Evolutionary conservation across 2,888 invertebrate genomes (phyloP).

Genomic region (Melipona bicolor): DNA sequence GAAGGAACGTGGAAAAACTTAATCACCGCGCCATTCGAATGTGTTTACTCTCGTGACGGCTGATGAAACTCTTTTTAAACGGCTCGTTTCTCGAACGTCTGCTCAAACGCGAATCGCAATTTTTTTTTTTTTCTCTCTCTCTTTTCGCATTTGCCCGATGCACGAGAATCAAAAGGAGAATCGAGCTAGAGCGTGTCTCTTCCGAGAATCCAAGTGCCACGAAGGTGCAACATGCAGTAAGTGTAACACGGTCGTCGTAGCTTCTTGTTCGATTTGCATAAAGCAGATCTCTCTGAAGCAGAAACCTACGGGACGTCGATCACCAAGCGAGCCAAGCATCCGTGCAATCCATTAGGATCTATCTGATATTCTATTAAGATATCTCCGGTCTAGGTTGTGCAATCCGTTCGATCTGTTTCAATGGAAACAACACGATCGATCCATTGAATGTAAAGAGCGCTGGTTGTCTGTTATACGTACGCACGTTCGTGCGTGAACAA

Average conservation of each 20-base stretch:
- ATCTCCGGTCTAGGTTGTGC: slow-evolving; percentile 3
- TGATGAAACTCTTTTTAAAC: slow-evolving; percentile 8
- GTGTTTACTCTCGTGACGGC: slow-evolving; percentile 8
- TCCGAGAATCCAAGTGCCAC: slow-evolving; percentile 41
- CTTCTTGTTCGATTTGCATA: slow-evolving; percentile 52
- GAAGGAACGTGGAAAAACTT: neutral
- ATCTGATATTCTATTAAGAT: slow-evolving; percentile 66
- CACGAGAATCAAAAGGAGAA: neutral
- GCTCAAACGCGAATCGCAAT: slow-evolving; percentile 12
- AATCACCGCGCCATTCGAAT: neutral
- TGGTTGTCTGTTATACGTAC: too few relatives aligned
- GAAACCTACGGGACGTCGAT: slow-evolving; percentile 51
- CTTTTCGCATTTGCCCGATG: too few relatives aligned
- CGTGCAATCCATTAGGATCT: slow-evolving; percentile 59
- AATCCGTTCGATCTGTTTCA: neutral
- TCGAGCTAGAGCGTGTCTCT: slow-evolving; percentile 14
- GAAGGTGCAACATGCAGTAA: slow-evolving; percentile 42
- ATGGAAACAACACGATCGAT: slow-evolving; percentile 8
- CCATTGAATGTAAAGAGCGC: neutral
- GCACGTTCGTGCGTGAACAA: neutral
- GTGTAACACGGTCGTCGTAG: slow-evolving; percentile 32
- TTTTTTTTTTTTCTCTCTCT: neutral
- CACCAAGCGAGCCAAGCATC: slow-evolving; percentile 12
- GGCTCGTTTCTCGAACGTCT: neutral
- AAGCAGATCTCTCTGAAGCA: slow-evolving; percentile 32